phyloP scores from a whole-genome alignment of 2,113 vertebrate genomes.

The Tringa solitaria region DNA sequence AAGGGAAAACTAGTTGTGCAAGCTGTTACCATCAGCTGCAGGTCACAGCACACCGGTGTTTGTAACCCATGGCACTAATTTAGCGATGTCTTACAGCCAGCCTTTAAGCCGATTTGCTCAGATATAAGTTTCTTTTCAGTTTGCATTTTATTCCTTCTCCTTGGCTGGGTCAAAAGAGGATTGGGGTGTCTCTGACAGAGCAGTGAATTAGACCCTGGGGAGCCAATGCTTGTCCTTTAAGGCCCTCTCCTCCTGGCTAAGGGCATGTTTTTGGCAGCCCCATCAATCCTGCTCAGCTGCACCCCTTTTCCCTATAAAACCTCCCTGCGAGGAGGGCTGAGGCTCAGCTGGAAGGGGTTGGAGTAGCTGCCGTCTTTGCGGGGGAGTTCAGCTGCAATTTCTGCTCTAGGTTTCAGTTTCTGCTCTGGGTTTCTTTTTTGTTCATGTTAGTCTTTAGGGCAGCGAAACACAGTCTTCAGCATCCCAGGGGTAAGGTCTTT shows the following conservation, averaged over 20 bases:
- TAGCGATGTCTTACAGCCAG: not conserved
- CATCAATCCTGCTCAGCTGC: not conserved
- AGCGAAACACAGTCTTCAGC: not conserved
- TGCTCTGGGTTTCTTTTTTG: not conserved
- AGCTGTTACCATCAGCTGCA: not conserved
- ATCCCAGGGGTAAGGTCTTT: not conserved
- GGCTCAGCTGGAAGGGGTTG: not conserved
- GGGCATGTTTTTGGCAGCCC: not conserved
- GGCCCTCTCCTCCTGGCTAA: not conserved
- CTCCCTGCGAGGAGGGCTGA: not conserved
- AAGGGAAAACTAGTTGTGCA: not conserved
- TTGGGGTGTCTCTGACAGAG: not conserved
- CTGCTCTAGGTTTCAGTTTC: not conserved
- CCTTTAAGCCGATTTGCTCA: not conserved
- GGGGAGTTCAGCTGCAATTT: not conserved
- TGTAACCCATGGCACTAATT: not conserved
- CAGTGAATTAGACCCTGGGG: not conserved
- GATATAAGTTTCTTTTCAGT: not conserved
- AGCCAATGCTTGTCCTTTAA: not conserved
- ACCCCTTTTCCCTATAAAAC: not conserved
- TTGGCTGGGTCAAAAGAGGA: not conserved
- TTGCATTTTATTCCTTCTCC: not conserved
- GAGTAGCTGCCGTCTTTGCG: no score
- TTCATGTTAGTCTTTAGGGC: not conserved
- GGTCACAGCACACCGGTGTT: rapidly evolving